Evolutionary conservation across 2,888 invertebrate species (phyloP).

Genomic region (Autographa gamma): DNA sequence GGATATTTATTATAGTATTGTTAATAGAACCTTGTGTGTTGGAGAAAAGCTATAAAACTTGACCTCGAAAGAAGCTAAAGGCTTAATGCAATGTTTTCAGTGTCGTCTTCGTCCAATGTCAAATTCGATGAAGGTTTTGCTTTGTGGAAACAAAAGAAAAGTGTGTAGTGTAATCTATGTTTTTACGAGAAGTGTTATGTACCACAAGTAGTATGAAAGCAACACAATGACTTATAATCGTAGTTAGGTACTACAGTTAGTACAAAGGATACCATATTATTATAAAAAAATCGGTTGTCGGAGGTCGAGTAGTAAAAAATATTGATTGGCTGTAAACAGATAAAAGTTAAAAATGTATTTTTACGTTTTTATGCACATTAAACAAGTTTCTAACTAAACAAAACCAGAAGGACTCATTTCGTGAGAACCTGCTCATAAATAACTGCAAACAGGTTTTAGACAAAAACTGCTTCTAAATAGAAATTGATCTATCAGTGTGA

Average conservation of each 20-base stretch:
- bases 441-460: slow-evolving; percentile 7
- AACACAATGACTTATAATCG: no score
- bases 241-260: no score
- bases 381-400: background rate
- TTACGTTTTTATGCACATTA: background rate
- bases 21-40: slow-evolving; percentile 29
- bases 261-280: no score
- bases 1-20: slow-evolving; percentile 59
- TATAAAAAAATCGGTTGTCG: no score
- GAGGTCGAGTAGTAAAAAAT: no score
- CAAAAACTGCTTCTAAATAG: slow-evolving; percentile 24
- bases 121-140: background rate
- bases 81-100: slow-evolving; percentile 16
- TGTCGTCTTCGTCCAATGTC: background rate
- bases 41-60: slow-evolving; percentile 23
- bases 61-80: slow-evolving; percentile 23
- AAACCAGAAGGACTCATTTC: background rate
- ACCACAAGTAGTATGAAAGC: no score
- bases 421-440: background rate
- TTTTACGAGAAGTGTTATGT: no score
- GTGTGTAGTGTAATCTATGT: no score
- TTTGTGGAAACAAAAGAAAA: background rate
- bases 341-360: background rate
- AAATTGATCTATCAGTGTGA: slow-evolving; percentile 17
- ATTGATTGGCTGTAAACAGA: no score